Evolutionary conservation across 1,140 invertebrate species (phyloP).

Genomic region (Branchinecta lynchi): DNA sequence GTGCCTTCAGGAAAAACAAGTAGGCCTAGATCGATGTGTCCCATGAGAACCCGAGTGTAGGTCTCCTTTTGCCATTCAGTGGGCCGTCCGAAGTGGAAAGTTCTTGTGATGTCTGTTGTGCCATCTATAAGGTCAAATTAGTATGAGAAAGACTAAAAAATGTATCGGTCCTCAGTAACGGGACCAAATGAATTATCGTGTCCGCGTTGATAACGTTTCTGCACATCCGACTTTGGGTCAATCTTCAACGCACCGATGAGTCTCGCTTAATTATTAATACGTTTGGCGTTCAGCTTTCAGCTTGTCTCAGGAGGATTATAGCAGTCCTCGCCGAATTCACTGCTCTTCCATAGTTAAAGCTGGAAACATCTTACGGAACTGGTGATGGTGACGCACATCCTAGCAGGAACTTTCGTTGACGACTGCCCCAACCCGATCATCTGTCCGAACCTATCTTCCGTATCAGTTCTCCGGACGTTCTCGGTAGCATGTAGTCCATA

Average conservation of each 20-base stretch:
- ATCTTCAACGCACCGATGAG: constrained; percentile 21
- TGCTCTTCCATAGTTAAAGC: no score
- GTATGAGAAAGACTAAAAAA: constrained; percentile 13
- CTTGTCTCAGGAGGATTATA: no score
- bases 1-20: constrained; percentile 36
- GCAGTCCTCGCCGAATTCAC: no score
- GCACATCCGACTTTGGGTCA: constrained; percentile 22
- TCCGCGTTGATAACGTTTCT: constrained; percentile 19
- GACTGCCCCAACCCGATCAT: no score
- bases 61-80: constrained; percentile 38
- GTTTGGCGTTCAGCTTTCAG: no score
- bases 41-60: constrained; percentile 46
- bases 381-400: no score
- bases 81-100: constrained; percentile 40
- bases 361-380: no score
- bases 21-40: constrained; percentile 35
- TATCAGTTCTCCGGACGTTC: no score
- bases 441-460: no score
- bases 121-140: constrained; percentile 35
- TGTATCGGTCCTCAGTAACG: constrained; percentile 13
- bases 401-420: no score
- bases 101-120: constrained; percentile 48
- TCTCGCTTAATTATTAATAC: no score
- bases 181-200: not conserved
- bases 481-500: no score